Evolutionary conservation across 2,113 vertebrate species (phyloP).

Genomic region (Micronycteris hirsuta): DNA sequence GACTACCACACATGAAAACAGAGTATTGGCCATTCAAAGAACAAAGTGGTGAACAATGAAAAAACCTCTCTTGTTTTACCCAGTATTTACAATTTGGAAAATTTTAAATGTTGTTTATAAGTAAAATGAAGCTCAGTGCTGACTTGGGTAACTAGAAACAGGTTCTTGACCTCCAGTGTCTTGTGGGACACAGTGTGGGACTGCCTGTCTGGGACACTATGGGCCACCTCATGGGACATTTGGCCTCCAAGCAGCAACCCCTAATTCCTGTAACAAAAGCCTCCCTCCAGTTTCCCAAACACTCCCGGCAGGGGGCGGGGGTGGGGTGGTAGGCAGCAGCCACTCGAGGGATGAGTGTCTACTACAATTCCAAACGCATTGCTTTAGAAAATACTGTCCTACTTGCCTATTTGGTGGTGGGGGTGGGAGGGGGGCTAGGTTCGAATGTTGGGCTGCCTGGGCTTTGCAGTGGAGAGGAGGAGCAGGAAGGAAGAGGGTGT

Average conservation of each 20-base stretch:
- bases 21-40: neutral
- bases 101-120: neutral
- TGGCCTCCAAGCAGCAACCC: neutral
- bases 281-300: neutral
- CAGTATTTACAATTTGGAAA: neutral
- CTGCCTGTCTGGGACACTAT: neutral
- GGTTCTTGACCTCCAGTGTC: neutral
- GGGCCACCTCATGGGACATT: neutral
- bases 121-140: neutral
- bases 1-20: neutral
- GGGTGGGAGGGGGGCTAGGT: neutral
- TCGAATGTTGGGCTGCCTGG: neutral
- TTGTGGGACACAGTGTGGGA: no score
- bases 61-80: neutral
- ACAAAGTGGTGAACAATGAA: neutral
- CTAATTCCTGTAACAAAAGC: neutral
- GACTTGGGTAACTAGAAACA: neutral
- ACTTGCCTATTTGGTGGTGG: no score
- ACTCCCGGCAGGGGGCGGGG: accelerated
- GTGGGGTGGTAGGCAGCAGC: no score
- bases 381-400: neutral
- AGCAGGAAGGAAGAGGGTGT: neutral
- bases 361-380: neutral
- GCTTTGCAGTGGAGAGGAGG: neutral
- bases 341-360: neutral